A percentile compares a stretch with the other conserved stretches of the same genome.
phyloP scores from a whole-genome alignment of 2,888 invertebrate genomes.

The Chesias legatella region DNA sequence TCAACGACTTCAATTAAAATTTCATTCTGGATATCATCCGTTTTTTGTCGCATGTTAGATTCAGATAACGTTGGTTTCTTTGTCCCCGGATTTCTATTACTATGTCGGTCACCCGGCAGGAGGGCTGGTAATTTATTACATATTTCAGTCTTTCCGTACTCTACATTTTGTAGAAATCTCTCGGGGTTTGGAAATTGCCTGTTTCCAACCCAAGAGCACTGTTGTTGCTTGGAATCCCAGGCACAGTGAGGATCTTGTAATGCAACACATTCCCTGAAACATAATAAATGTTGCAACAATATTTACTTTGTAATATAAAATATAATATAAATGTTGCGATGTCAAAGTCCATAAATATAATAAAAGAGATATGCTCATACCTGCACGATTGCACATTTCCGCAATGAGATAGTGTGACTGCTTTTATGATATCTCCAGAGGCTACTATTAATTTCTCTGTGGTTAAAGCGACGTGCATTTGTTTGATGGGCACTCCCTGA shows the following conservation, averaged over 20 bases:
- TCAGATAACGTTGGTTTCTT: slow-evolving; percentile 68
- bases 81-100: slow-evolving; percentile 67
- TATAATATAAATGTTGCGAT: no score
- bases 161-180: slow-evolving; percentile 86
- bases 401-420: slow-evolving; percentile 93
- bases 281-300: slow-evolving; percentile 25
- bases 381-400: slow-evolving; percentile 83
- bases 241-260: slow-evolving; percentile 99
- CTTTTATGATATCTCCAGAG: slow-evolving; percentile 91
- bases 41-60: slow-evolving; percentile 74
- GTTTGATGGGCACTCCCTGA: slow-evolving; percentile 85
- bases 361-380: slow-evolving; percentile 49
- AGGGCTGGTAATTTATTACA: slow-evolving; percentile 75
- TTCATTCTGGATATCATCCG: slow-evolving; percentile 82
- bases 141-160: slow-evolving; percentile 83
- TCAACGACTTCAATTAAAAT: slow-evolving; percentile 83
- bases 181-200: slow-evolving; percentile 82
- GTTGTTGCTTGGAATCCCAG: slow-evolving; percentile 89
- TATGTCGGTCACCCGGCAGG: slow-evolving; percentile 60
- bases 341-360: neutral
- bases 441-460: slow-evolving; percentile 93
- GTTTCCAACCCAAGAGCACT: slow-evolving; percentile 79
- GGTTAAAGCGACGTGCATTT: slow-evolving; percentile 87
- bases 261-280: slow-evolving; percentile 90
- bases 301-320: neutral